A percentile compares a stretch with the other conserved stretches of the same genome.
phyloP scores from a whole-genome alignment of 2,888 invertebrate genomes.

The Tupiocoris notatus region DNA sequence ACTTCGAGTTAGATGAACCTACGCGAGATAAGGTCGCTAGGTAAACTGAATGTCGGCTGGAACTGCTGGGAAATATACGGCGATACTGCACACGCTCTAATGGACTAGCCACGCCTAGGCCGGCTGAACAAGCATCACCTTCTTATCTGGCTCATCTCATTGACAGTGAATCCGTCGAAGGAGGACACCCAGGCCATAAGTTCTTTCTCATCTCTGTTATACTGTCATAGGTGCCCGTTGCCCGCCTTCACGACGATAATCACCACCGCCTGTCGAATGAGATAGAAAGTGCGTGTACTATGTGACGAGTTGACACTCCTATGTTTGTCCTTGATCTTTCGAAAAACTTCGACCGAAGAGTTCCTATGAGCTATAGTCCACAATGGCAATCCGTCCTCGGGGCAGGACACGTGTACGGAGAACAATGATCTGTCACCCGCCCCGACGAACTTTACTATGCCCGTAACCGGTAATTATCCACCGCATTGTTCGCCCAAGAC shows the following conservation, averaged over 20 bases:
- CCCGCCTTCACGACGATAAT: background rate
- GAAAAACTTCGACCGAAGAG: background rate
- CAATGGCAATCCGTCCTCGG: background rate
- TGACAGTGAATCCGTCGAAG: background rate
- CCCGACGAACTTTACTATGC: background rate
- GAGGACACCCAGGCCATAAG: no score
- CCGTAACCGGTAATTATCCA: background rate
- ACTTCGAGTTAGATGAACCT: no score
- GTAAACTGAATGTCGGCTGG: no score
- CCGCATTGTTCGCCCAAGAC: background rate
- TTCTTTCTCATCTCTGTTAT: background rate
- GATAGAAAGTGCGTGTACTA: background rate
- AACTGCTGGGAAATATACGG: no score
- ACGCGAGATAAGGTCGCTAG: no score
- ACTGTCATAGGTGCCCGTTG: background rate
- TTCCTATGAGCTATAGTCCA: background rate
- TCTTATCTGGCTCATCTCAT: background rate
- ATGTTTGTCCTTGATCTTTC: conserved; percentile 41
- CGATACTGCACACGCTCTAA: no score
- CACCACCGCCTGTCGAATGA: background rate
- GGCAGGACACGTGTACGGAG: background rate
- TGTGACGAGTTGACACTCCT: conserved; percentile 30
- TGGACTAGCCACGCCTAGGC: background rate
- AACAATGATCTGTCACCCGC: background rate
- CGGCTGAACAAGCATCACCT: background rate